Base-by-base conservation (phyloP, 2,113 vertebrate genomes). In the Glareola pratincola region DNA sequence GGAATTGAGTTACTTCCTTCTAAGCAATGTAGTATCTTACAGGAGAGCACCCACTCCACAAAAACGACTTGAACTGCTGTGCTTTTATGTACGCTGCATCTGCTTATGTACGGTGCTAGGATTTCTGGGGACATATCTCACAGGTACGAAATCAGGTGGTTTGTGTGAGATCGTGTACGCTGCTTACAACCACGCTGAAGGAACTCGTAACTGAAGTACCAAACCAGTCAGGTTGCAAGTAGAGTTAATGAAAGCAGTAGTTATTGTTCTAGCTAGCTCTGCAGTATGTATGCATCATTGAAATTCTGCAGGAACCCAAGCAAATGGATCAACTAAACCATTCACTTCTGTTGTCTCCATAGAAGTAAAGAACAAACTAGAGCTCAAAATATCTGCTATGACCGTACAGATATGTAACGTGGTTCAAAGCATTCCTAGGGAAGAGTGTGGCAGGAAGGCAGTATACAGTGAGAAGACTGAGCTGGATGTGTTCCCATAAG, bases 41-140 rank as follows among this genome's bases (percentile, higher is more conserved):
- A 82, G 41, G 19, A 73, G 54, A 78, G 41, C 17, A 62, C 18
- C 3, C 30, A 23, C 12, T 62, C 50, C 64, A 73, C 20, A 71
- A 79, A 92, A 74, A 22, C 36, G 9, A 8, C 41, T 56, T 59
- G 60, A 92, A 69, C 54, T 77, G 39, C 41, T 50, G 37, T 43
- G 45, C 1, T 67, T 5, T 32, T 50, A 43, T 10, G 71, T 53
- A 10, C 22, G 6, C 12, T 43, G 29, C 19, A 62, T 69, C 45
- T 1, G 1, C 45, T 77, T 60, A 18, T 0, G 1, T 16, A 23
- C 14, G 8, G 53, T 29, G 20, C 41, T 50, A 47, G 22, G 59
- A 86, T 59, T 74, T 89, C 39, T 64, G 83, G 43, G 66, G 20
- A 47, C 8, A 3, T 43, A 29, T 18, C 30, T 69, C 56, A 39